Base-by-base conservation (phyloP, 2,888 invertebrate species). In the Lypha dubia region DNA sequence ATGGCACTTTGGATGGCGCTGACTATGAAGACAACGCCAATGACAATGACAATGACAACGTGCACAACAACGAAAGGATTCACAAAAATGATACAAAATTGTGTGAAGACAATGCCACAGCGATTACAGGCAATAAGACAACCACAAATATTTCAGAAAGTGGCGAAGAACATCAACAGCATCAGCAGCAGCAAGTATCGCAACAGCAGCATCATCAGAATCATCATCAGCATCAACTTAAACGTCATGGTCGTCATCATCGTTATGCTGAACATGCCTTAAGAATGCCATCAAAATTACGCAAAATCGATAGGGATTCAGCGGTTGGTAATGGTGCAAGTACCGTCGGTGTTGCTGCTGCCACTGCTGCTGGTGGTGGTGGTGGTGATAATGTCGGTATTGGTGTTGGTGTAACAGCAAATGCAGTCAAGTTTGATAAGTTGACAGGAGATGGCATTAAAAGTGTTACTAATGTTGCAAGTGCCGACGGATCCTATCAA, bases 401-500 rank as follows among this genome's bases (percentile, higher is more conserved):
- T 41, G 46, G 87, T 86, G 86, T 75, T 60, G 87, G 82, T 41
- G 38, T 68, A 41, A 96, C 51, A 67, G 46, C 79, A 70, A 84
- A 79, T 95, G 96, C 93, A 95, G 95, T 85, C 85, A 90, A 90
- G 90, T 91, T 91, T 89, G 90, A 91, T 92, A 92, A 92, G 92
- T 89, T 90, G 91, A 92, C 91, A 91, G 89, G 90, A 87, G 91
- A 92, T 77, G 89, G 91, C 88, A 91, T 92, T 91, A 92, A 91
- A 87, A 89, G 88, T 80, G 89, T 88, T 85, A 86, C 83, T 88
- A 80, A 75, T 71, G 60, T 63, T 51, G 93, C 94, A 91, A 95
- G 97, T 87, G 90, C 91, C 89, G 94, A 94, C 92, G 96, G 97
- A 87, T 97, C 97, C 85, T 97, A 97, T 94, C 95, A 96, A 90